Conservation (phyloP, 2,888 invertebrate genomes). For the Rhodophaea formosa region DNA sequence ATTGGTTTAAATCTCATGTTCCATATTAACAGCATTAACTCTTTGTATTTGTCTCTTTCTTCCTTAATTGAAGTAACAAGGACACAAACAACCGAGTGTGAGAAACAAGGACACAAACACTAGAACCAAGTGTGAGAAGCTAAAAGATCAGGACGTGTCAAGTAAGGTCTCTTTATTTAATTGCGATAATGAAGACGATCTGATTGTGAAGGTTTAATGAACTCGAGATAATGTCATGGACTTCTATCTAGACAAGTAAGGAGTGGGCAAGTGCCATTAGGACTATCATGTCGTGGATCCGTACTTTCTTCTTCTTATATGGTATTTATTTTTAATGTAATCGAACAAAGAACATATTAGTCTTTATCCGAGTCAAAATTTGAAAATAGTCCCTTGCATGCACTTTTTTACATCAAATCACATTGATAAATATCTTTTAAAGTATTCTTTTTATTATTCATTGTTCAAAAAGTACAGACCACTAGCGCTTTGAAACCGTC, state of each 20-base stretch:
- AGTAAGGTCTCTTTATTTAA: background rate
- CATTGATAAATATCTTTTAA: too few species aligned
- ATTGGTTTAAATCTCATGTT: too few species aligned
- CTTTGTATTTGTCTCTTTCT: background rate
- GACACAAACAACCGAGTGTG: background rate
- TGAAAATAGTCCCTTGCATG: too few species aligned
- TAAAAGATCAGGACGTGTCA: background rate
- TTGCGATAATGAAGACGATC: slow-evolving; percentile 10
- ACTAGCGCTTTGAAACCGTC: too few species aligned
- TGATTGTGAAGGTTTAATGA: slow-evolving; percentile 5
- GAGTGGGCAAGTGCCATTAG: background rate
- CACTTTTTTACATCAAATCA: too few species aligned
- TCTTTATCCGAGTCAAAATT: too few species aligned
- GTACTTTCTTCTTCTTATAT: background rate
- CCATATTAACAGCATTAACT: too few species aligned
- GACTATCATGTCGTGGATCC: background rate
- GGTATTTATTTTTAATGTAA: too few species aligned
- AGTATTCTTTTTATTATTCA: too few species aligned
- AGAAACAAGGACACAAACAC: background rate
- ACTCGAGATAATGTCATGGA: slow-evolving; percentile 4
- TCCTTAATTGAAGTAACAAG: too few species aligned
- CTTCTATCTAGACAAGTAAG: background rate
- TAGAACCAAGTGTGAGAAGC: background rate
- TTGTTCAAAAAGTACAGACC: too few species aligned
- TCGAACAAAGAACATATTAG: too few species aligned